These are phyloP conservation scores for Prunella strophiata DNA, from an alignment of 2,797 vertebrate genomes.

Conservation along the genomic window DNA sequence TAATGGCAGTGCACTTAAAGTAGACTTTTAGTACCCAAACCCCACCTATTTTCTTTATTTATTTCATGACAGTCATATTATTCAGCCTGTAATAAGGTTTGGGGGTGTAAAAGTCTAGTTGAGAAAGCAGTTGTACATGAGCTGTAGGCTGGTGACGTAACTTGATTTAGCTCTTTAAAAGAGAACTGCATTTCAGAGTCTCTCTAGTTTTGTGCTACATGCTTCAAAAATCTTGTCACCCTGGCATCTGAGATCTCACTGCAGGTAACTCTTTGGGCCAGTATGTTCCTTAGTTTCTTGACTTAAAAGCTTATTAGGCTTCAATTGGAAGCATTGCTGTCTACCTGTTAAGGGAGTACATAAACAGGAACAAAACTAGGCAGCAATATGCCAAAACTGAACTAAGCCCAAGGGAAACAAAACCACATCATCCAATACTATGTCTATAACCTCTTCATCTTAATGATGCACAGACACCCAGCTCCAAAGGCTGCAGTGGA, in stretches of 20 bases:
- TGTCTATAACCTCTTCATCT: neutral
- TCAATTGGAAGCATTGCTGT: neutral
- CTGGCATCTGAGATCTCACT: neutral
- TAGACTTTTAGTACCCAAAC: neutral
- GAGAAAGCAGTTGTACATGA: neutral
- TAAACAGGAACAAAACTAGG: neutral
- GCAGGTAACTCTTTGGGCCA: neutral
- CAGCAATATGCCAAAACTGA: neutral
- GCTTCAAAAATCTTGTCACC: neutral
- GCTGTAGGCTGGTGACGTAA: neutral
- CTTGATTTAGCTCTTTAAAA: neutral
- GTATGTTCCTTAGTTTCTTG: neutral
- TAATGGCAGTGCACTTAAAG: neutral
- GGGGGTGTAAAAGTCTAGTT: neutral
- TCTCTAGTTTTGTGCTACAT: neutral
- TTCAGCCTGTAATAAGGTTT: neutral
- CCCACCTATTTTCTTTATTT: neutral
- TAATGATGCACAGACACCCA: neutral
- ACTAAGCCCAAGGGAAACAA: neutral
- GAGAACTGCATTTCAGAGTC: neutral
- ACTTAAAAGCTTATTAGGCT: neutral
- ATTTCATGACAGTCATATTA: neutral
- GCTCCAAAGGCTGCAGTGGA: neutral
- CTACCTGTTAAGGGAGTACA: neutral
- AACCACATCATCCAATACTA: neutral